Conservation (phyloP, 2,113 vertebrate genomes). For the Furnarius figulus region DNA sequence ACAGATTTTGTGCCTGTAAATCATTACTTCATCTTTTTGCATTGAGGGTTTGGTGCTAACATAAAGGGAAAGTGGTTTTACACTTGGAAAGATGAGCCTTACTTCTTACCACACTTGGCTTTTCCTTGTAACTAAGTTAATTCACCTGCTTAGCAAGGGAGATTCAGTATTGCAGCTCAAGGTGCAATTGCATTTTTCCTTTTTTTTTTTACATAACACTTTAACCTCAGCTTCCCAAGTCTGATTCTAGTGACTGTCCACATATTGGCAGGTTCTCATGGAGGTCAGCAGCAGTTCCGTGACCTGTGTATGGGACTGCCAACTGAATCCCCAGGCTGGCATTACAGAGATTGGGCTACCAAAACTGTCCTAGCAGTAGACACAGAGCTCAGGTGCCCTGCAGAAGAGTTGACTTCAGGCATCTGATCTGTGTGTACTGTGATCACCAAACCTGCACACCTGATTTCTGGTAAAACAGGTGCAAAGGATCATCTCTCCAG, state of each 20-base stretch:
- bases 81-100: background rate
- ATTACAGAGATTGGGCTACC: background rate
- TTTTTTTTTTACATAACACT: background rate
- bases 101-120: background rate
- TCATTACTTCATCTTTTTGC: background rate
- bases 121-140: background rate
- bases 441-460: background rate
- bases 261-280: background rate
- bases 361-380: background rate
- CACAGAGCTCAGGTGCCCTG: background rate
- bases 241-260: background rate
- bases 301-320: rapidly evolving
- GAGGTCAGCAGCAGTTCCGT: background rate
- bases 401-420: rapidly evolving
- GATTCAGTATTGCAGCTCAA: background rate
- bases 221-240: background rate
- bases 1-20: background rate
- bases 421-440: background rate
- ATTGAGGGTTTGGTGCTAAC: background rate
- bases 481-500: background rate
- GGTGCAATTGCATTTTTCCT: background rate
- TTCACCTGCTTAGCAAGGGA: background rate
- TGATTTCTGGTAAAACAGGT: background rate
- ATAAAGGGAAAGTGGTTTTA: background rate
- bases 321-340: background rate